A percentile compares a stretch with the other conserved stretches of the same genome.
Conservation (phyloP, 2,888 invertebrate species). For the Coleophora deauratella region DNA sequence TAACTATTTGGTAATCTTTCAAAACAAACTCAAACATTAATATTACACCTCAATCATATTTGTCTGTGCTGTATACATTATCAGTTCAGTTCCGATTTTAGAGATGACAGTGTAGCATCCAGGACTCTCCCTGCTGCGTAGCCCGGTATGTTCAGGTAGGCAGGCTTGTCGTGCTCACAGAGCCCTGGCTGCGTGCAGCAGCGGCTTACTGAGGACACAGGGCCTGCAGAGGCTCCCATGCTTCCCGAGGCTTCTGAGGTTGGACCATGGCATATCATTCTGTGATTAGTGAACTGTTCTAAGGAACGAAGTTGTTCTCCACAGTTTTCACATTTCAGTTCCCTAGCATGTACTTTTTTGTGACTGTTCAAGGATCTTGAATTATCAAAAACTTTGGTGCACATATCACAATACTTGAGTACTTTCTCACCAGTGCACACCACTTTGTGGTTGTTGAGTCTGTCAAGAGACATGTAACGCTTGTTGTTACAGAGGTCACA, state of each 20-base stretch:
- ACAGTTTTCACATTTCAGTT: conserved; percentile 67
- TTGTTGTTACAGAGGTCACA: conserved; percentile 72
- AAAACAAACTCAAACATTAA: conserved; percentile 41
- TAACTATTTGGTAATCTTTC: conserved; percentile 68
- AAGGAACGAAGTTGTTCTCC: conserved; percentile 68
- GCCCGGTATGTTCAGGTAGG: conserved; percentile 68
- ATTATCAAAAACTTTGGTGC: conserved; percentile 71
- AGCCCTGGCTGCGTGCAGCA: conserved; percentile 66
- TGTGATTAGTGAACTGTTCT: conserved; percentile 68
- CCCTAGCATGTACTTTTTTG: conserved; percentile 70
- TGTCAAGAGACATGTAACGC: conserved; percentile 68
- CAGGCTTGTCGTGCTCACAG: conserved; percentile 70
- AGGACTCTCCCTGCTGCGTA: conserved; percentile 62
- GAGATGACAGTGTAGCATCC: conserved; percentile 62
- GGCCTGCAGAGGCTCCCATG: conserved; percentile 28
- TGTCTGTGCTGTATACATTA: conserved; percentile 19
- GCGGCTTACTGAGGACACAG: conserved; percentile 35
- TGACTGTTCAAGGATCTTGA: conserved; percentile 70
- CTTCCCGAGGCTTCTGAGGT: conserved; percentile 44
- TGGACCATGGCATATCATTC: conserved; percentile 58
- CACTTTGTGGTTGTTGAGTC: conserved; percentile 69
- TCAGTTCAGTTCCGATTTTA: conserved; percentile 70
- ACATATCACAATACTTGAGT: conserved; percentile 71
- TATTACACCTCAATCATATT: conserved; percentile 20
- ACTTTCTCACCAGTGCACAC: conserved; percentile 69